phyloP scores from a whole-genome alignment of 1,140 invertebrate species.

The Dendroctonus ponderosae region DNA sequence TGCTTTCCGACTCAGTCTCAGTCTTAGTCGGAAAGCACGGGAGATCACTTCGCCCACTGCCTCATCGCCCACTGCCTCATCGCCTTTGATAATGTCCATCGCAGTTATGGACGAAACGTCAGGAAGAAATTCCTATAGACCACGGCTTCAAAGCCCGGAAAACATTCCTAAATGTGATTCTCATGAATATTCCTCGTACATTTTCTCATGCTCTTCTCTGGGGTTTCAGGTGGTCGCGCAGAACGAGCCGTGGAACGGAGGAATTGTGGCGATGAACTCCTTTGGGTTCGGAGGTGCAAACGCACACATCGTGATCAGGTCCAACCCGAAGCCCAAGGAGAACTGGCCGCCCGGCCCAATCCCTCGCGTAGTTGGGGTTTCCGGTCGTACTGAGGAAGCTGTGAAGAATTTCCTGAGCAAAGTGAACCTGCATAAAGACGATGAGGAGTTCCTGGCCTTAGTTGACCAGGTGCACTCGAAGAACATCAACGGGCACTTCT shows the following conservation, averaged over 20 bases:
- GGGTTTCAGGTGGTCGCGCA: constrained; percentile 67
- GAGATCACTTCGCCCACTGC: too few species aligned
- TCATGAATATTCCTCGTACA: constrained; percentile 38
- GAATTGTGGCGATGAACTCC: constrained; percentile 85
- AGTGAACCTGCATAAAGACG: constrained; percentile 58
- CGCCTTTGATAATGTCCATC: too few species aligned
- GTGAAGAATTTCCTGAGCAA: constrained; percentile 68
- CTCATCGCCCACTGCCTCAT: too few species aligned
- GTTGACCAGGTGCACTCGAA: constrained; percentile 71
- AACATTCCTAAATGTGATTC: not conserved
- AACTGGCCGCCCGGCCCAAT: constrained; percentile 55
- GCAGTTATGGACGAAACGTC: too few species aligned
- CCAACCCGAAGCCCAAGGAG: constrained; percentile 70
- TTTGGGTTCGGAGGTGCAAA: constrained; percentile 98
- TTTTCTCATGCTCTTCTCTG: not conserved
- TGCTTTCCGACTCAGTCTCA: too few species aligned
- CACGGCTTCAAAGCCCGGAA: too few species aligned
- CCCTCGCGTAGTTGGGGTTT: constrained; percentile 74
- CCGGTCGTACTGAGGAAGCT: constrained; percentile 82
- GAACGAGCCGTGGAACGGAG: constrained; percentile 78
- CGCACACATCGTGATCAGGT: constrained; percentile 83
- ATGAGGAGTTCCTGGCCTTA: constrained; percentile 76
- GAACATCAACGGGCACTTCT: constrained; percentile 68
- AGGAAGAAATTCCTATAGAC: too few species aligned
- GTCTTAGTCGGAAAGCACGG: not conserved